Base-by-base conservation (phyloP, 2,113 vertebrate species). In the Megaleporinus macrocephalus region DNA sequence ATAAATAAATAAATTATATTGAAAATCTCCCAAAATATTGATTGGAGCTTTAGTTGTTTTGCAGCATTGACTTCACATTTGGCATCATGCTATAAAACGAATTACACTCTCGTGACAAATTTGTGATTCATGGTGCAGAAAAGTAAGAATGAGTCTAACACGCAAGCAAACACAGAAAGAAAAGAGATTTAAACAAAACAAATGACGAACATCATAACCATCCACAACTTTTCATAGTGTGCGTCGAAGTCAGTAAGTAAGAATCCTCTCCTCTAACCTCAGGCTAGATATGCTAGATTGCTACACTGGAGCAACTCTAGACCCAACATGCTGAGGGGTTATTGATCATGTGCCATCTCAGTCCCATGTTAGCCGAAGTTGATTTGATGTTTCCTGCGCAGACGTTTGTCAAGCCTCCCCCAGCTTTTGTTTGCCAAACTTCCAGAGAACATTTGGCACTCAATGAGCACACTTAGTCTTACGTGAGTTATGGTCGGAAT, bases 401-500 rank as follows among this genome's bases (percentile, higher is more conserved):
- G 6, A 14, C 12, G 49, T 83, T 79, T 82, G 44, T 22, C 44
- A 41, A 66, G 57, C 74, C 62, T 81, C 69, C 76, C 68, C 33
- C 80, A 72, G 73, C 59, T 26, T 55, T 22, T 44, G 44, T 62
- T 78, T 81, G 74, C 85, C 47, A 84, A 72, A 75, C 68, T 79
- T 57, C 59, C 72, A 49, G 33, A 30, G 27, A 83, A 79, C 66
- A 80, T 79, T 73, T 76, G 76, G 62, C 68, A 62, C 68, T 11
- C 76, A 51, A 49, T 63, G 82, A 63, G 53, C 49, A 59, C 78
- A 82, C 81, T 81, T 73, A 61, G 57, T 83, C 47, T 69, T 79
- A 53, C 44, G 30, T 85, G 85, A 87, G 79, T 83, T 85, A 89
- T 84, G 75, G 74, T 49, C 26, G 82, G 68, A 81, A 84, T 87